A percentile compares a stretch with the other conserved stretches of the same genome.
Conservation (phyloP, 2,797 vertebrate genomes). For the Tokudaia muenninki region DNA sequence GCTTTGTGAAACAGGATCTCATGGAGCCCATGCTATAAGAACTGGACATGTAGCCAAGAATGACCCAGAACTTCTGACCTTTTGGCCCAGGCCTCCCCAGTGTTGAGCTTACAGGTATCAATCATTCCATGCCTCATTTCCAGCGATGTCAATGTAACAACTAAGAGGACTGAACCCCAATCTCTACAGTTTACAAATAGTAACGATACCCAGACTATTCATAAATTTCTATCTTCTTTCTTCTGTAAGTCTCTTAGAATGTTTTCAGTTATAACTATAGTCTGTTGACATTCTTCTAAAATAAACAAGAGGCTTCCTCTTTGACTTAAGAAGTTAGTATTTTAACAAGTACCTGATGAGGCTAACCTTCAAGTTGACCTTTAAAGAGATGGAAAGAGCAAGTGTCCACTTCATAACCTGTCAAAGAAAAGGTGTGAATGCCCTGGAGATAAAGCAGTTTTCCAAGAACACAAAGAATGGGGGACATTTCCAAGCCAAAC, state of each 20-base stretch:
- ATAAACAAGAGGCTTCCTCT: not conserved
- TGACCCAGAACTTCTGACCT: not conserved
- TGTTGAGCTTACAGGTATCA: not conserved
- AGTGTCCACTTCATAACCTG: not conserved
- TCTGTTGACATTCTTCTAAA: not conserved
- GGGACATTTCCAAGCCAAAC: not conserved
- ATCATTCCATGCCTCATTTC: too few species aligned
- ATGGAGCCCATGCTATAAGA: not conserved
- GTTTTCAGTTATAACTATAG: not conserved
- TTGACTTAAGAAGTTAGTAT: not conserved
- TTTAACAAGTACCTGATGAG: not conserved
- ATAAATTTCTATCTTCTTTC: not conserved
- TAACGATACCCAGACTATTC: not conserved
- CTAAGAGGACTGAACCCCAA: not conserved
- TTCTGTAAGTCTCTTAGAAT: not conserved
- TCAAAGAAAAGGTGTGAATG: not conserved
- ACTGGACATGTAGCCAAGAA: not conserved
- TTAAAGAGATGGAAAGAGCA: not conserved
- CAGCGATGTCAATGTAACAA: not conserved
- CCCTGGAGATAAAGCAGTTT: not conserved
- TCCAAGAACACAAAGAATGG: not conserved
- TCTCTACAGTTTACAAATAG: not conserved
- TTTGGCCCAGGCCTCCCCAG: not conserved
- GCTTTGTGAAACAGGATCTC: not conserved
- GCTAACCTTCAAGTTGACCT: not conserved